Percentiles rank a stretch among this genome's conserved stretches.
Evolutionary conservation across 2,888 invertebrate genomes (phyloP).

Genomic region (Cactoblastis cactorum): DNA sequence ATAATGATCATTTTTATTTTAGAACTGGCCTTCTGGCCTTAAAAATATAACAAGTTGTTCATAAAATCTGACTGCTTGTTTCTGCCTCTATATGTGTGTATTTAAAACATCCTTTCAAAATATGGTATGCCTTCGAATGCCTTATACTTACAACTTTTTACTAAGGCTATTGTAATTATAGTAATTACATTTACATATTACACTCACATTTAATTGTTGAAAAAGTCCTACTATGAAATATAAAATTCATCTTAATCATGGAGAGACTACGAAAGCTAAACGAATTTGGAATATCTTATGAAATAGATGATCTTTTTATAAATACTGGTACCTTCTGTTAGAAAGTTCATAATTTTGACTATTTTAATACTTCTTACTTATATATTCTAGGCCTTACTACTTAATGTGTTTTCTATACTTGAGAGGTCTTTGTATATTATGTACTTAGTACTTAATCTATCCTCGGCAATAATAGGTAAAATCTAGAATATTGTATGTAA

Average conservation of each 20-base stretch:
- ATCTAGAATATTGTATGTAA: slow-evolving; percentile 31
- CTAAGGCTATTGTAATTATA: background rate
- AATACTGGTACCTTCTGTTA: background rate
- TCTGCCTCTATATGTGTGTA: too few relatives aligned
- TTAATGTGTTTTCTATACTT: slow-evolving; percentile 20
- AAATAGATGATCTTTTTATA: slow-evolving; percentile 1
- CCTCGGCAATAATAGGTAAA: slow-evolving; percentile 35
- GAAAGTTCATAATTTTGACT: background rate
- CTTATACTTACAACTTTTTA: background rate
- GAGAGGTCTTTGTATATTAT: slow-evolving; percentile 11
- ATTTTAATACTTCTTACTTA: background rate
- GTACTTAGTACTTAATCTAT: slow-evolving; percentile 22
- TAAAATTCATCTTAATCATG: background rate
- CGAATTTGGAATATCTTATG: slow-evolving; percentile 9
- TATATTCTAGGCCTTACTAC: slow-evolving; percentile 20
- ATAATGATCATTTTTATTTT: too few relatives aligned
- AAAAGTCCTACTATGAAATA: background rate
- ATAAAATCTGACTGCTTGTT: too few relatives aligned
- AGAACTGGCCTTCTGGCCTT: too few relatives aligned
- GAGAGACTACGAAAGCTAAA: background rate
- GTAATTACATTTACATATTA: background rate
- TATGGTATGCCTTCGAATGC: background rate
- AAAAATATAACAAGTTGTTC: too few relatives aligned
- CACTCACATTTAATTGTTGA: too few relatives aligned
- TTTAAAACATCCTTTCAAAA: too few relatives aligned